Conservation (phyloP, 2,888 invertebrate genomes). For the Archaeoteleia sp. region DNA sequence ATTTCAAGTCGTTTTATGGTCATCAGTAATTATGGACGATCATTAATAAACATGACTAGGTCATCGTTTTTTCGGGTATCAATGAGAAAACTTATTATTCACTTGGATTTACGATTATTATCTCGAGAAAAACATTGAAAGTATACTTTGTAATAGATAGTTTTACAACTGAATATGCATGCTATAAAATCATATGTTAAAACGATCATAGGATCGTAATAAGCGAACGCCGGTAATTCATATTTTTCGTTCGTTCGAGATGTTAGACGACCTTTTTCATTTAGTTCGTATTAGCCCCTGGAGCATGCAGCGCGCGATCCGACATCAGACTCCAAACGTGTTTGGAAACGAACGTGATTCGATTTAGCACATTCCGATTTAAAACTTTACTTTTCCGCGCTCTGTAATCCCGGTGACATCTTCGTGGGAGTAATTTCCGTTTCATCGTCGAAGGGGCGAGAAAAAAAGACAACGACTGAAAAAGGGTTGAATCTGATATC, state of each 20-base stretch:
- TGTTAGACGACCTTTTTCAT: slow-evolving; percentile 32
- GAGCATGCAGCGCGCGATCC: slow-evolving; percentile 41
- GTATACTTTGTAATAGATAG: too few relatives aligned
- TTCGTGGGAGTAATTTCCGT: slow-evolving; percentile 69
- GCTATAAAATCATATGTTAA: slow-evolving; percentile 22
- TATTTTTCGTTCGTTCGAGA: slow-evolving; percentile 25
- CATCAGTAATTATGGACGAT: too few relatives aligned
- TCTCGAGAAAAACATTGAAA: too few relatives aligned
- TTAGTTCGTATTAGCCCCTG: slow-evolving; percentile 40
- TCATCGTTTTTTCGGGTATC: too few relatives aligned
- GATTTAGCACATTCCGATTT: slow-evolving; percentile 73
- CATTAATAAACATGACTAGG: too few relatives aligned
- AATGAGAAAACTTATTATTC: too few relatives aligned
- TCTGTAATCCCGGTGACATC: slow-evolving; percentile 61
- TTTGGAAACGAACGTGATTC: slow-evolving; percentile 69
- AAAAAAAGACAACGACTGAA: slow-evolving; percentile 18
- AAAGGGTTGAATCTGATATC: slow-evolving; percentile 41
- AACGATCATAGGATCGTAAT: slow-evolving; percentile 18
- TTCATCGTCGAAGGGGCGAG: slow-evolving; percentile 60
- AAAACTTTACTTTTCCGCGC: slow-evolving; percentile 66
- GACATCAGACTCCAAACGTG: slow-evolving; percentile 40
- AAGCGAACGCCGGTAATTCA: slow-evolving; percentile 34
- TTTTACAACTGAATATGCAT: slow-evolving; percentile 2
- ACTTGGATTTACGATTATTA: too few relatives aligned
- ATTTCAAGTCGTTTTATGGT: too few relatives aligned